These are phyloP conservation scores for Ophthalmolycus amberensis DNA, from an alignment of 2,113 vertebrate genomes.

Conservation along the genomic window DNA sequence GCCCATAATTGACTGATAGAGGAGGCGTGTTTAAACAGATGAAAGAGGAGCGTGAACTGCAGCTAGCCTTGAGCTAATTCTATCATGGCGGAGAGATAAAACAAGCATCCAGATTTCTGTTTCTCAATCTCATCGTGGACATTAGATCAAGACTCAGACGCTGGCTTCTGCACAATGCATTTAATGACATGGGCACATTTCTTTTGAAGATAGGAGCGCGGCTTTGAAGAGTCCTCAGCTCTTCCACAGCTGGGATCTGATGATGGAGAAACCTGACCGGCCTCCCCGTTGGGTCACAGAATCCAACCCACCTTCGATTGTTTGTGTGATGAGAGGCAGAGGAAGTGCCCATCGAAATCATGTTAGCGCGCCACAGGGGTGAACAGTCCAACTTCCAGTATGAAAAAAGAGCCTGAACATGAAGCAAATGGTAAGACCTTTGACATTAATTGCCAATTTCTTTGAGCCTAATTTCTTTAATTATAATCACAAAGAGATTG, in stretches of 20 bases:
- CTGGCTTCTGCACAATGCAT: conserved; percentile 50
- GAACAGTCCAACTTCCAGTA: neutral
- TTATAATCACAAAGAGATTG: conserved; percentile 55
- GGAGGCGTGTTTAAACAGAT: conserved; percentile 57
- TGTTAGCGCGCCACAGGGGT: neutral
- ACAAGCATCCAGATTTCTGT: conserved; percentile 56
- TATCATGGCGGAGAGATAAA: conserved; percentile 61
- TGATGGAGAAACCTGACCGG: conserved; percentile 50
- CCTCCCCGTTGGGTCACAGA: conserved; percentile 50
- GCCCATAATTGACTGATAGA: conserved; percentile 52
- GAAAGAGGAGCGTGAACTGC: conserved; percentile 66
- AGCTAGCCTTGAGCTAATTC: conserved; percentile 73
- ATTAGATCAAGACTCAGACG: conserved; percentile 65
- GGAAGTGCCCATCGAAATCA: conserved; percentile 5
- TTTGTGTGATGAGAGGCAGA: conserved; percentile 11
- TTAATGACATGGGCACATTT: conserved; percentile 41
- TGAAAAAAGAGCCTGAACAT: neutral
- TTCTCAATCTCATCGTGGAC: conserved; percentile 61
- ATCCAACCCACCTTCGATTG: conserved; percentile 24
- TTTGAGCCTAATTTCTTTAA: conserved; percentile 58
- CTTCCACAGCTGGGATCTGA: conserved; percentile 55
- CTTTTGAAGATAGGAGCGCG: conserved; percentile 59
- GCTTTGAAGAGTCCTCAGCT: conserved; percentile 67
- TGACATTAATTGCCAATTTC: conserved; percentile 50
- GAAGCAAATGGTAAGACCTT: conserved; percentile 35